A percentile compares a stretch with the other conserved stretches of the same genome.
Evolutionary conservation across 2,113 vertebrate genomes (phyloP).

Genomic region (Halcyon senegalensis): DNA sequence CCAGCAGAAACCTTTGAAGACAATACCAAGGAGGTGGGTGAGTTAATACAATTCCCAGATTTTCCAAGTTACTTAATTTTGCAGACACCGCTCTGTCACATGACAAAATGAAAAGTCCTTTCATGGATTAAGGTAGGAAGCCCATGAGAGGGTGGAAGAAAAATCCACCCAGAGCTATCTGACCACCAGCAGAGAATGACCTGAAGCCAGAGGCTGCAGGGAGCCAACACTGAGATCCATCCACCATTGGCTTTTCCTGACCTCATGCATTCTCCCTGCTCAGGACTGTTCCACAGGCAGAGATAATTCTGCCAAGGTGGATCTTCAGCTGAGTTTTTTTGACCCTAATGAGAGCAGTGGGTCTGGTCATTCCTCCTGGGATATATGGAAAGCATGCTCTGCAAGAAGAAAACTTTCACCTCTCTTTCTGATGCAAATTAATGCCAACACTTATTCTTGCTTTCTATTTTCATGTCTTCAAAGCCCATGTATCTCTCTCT

Average conservation of each 20-base stretch:
- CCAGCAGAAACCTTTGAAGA: neutral
- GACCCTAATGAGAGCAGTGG: neutral
- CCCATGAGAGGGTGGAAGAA: neutral
- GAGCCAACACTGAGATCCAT: fast-evolving
- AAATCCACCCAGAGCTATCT: neutral
- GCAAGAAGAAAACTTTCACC: neutral
- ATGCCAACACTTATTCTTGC: neutral
- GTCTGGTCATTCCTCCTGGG: neutral
- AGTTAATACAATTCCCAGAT: neutral
- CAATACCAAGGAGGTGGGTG: neutral
- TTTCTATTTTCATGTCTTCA: neutral
- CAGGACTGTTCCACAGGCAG: neutral
- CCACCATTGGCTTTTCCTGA: neutral
- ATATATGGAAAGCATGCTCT: neutral
- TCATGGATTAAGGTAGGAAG: neutral
- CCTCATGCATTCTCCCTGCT: neutral
- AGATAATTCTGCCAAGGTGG: neutral
- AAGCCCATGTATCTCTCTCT: neutral
- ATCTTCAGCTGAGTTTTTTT: neutral
- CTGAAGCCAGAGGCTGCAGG: neutral
- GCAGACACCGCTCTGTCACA: neutral
- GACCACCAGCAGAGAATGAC: neutral
- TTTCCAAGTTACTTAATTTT: neutral
- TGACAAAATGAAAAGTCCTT: neutral
- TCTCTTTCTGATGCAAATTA: neutral